Evolutionary conservation across 2,113 vertebrate species (phyloP), one percentile per base, ranked within the genome.

Genomic region (Hylia prasina): DNA sequence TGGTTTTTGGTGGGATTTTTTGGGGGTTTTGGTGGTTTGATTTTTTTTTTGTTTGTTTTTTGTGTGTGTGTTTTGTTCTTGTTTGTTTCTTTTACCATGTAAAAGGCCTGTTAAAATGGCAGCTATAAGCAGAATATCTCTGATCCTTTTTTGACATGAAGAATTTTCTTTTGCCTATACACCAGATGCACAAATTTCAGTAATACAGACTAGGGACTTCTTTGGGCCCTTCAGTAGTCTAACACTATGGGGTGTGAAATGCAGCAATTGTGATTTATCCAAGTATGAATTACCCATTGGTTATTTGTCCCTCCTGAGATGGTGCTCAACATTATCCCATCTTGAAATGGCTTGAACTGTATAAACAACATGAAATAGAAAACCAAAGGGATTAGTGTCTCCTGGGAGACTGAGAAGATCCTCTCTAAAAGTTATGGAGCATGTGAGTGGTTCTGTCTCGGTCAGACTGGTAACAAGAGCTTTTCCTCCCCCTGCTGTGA

Each of bases 351-450:
- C 24, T 93, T 76, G 91, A 82, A 75, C 68, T 95, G 6, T 64
- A 89, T 90, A 92, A 95, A 95, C 91, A 91, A 58, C 54, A 81
- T 82, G 95, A 92, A 95, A 91, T 47, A 83, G 76, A 94, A 96
- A 89, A 63, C 91, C 89, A 40, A 64, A 81, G 69, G 56, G 71
- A 89, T 93, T 96, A 92, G 47, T 64, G 69, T 81, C 69, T 94
- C 91, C 56, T 71, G 57, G 79, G 82, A 93, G 80, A 88, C 73
- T 70, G 42, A 79, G 30, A 89, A 89, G 51, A 94, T 89, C 82
- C 39, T 31, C 42, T 69, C 42, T 35, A 42, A 81, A 88, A 92
- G 77, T 64, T 83, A 39, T 23, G 60, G 44, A 44, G 40, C 91
- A 87, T 83, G 77, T 94, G 95, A 94, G 72, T 83, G 47, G 10